These are phyloP conservation scores for Amiota minor DNA, from an alignment of 2,888 invertebrate species.

Conservation along the genomic window DNA sequence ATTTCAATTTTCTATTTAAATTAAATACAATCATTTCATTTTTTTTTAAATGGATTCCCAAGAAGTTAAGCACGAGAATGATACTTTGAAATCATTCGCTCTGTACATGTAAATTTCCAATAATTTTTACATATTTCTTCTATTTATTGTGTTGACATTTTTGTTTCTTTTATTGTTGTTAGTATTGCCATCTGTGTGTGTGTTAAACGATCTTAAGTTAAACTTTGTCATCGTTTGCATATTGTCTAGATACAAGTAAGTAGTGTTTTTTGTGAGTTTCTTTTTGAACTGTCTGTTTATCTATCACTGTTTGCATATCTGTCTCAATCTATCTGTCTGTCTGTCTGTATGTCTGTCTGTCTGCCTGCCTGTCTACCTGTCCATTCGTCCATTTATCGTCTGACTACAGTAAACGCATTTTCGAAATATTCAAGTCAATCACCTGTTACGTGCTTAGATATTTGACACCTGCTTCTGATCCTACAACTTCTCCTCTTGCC, in stretches of 20 bases:
- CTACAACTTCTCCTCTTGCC: neutral
- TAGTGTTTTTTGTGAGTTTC: constrained; percentile 40
- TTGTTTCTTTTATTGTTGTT: constrained; percentile 42
- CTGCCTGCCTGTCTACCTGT: neutral
- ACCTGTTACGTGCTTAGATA: constrained; percentile 61
- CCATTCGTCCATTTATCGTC: neutral
- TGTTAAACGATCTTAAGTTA: constrained; percentile 59
- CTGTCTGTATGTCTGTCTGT: neutral
- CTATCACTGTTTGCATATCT: neutral
- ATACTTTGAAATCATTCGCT: no score
- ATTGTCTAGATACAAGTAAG: constrained; percentile 43
- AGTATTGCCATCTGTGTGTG: constrained; percentile 33
- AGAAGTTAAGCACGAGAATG: no score
- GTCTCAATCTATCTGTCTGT: neutral
- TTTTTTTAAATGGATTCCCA: no score
- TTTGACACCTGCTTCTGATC: constrained; percentile 39
- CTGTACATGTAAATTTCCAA: no score
- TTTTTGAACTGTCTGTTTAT: neutral
- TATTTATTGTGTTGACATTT: neutral
- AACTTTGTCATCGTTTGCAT: constrained; percentile 46
- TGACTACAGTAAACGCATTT: constrained; percentile 24
- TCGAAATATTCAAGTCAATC: constrained; percentile 48
- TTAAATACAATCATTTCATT: no score
- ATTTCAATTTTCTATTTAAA: no score
- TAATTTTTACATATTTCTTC: no score